Conservation (phyloP, 1,140 invertebrate species). For the Phenacoccus solenopsis region DNA sequence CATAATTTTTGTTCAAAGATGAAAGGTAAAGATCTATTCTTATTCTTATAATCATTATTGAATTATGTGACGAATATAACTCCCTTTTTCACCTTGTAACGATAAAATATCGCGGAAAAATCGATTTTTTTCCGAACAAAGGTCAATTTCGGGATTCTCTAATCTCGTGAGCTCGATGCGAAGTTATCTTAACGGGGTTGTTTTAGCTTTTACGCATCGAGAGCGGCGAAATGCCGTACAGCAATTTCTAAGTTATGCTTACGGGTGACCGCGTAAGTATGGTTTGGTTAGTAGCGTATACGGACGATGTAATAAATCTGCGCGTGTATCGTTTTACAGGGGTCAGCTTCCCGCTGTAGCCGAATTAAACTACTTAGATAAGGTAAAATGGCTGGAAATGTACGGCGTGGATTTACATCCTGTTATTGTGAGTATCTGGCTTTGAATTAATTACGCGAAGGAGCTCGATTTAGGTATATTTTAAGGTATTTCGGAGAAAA, state of each 20-base stretch:
- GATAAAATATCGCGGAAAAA: too few relatives aligned
- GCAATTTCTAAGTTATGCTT: not conserved
- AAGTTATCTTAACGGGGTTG: not conserved
- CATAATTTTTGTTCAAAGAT: too few relatives aligned
- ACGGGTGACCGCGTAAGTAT: not conserved
- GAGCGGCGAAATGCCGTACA: too few relatives aligned
- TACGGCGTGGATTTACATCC: slow-evolving; percentile 70
- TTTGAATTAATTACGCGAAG: not conserved
- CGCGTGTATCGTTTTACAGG: slow-evolving; percentile 35
- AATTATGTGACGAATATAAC: too few relatives aligned
- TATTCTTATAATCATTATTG: too few relatives aligned
- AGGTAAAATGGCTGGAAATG: slow-evolving; percentile 72
- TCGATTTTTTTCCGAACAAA: too few relatives aligned
- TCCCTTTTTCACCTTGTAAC: too few relatives aligned
- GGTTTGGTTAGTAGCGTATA: not conserved
- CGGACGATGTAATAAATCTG: not conserved
- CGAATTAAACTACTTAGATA: slow-evolving; percentile 61
- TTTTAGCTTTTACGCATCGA: not conserved
- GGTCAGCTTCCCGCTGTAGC: slow-evolving; percentile 54
- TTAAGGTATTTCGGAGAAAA: too few relatives aligned
- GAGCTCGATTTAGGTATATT: not conserved
- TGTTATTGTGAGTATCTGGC: slow-evolving; percentile 48
- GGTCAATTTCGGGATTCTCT: too few relatives aligned
- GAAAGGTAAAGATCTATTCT: too few relatives aligned
- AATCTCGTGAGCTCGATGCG: too few relatives aligned